These are phyloP conservation scores for Cepaea hortensis DNA, from an alignment of 2,888 invertebrate genomes.

Conservation along the genomic window DNA sequence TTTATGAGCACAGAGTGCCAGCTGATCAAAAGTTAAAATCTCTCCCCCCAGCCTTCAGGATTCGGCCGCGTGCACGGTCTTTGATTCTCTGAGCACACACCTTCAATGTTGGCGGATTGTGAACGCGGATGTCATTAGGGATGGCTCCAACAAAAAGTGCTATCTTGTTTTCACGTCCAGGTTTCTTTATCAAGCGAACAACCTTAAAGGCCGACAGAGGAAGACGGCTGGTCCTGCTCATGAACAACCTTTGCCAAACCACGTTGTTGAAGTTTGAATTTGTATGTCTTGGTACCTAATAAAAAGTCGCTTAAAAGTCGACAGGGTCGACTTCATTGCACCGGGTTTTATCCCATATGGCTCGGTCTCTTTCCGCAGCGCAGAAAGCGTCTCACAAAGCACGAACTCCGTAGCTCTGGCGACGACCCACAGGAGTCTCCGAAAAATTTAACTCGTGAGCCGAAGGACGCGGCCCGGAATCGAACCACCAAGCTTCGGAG, in stretches of 20 bases:
- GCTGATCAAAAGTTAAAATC: conserved; percentile 96
- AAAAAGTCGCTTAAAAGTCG: too few species aligned
- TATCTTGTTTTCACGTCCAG: conserved; percentile 89
- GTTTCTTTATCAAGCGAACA: conserved; percentile 89
- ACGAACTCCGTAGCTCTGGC: too few species aligned
- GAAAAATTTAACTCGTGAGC: too few species aligned
- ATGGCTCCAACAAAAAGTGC: conserved; percentile 96
- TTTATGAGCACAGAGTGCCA: conserved; percentile 93
- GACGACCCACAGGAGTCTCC: too few species aligned
- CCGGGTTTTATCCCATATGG: too few species aligned
- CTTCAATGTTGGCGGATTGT: conserved; percentile 89
- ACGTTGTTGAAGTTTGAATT: conserved; percentile 97
- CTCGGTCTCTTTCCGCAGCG: too few species aligned
- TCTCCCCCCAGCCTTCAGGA: conserved; percentile 95
- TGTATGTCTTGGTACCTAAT: conserved; percentile 96
- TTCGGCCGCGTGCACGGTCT: conserved; percentile 94
- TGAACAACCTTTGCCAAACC: conserved; percentile 92
- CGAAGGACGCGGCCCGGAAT: too few species aligned
- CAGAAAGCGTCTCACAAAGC: too few species aligned
- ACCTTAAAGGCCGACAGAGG: conserved; percentile 94
- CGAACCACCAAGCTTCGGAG: too few species aligned
- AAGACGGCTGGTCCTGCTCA: conserved; percentile 92
- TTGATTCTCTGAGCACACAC: conserved; percentile 95
- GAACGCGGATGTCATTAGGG: conserved; percentile 95
- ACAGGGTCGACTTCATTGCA: too few species aligned